phyloP scores from a whole-genome alignment of 2,113 vertebrate species.

The Paedocypris sp. region DNA sequence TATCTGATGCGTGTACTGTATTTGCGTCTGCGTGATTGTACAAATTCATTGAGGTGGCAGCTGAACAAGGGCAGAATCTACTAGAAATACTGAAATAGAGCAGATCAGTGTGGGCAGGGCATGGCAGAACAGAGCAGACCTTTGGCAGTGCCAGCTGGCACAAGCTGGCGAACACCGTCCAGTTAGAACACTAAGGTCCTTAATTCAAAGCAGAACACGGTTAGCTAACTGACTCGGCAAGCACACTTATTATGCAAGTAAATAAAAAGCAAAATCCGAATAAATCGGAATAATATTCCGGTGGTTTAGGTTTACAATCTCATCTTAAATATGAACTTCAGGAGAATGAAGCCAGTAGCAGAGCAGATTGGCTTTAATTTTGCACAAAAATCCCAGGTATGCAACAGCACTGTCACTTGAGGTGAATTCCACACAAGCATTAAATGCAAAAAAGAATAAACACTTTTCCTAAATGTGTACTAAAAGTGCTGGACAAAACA shows the following conservation, averaged over 20 bases:
- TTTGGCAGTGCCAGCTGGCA: constrained; percentile 10
- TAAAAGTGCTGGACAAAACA: no score
- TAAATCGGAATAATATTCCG: no score
- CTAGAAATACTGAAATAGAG: background rate
- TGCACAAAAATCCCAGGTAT: no score
- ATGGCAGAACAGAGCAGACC: background rate
- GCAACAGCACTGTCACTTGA: no score
- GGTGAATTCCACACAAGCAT: no score
- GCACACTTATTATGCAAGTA: background rate
- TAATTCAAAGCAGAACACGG: background rate
- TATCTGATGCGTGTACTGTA: background rate
- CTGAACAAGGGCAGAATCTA: background rate
- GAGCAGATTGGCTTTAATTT: no score
- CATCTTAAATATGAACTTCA: no score
- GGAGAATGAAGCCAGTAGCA: no score
- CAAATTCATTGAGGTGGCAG: background rate
- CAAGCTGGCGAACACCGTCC: background rate
- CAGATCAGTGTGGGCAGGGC: background rate
- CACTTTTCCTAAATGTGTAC: no score
- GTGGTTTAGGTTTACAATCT: no score
- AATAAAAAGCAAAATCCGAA: no score
- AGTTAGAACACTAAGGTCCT: background rate
- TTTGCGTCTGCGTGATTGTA: background rate
- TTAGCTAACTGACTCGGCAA: background rate
- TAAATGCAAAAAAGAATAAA: no score